phyloP scores from a whole-genome alignment of 2,888 invertebrate genomes.

The Hirudinaria manillensis region DNA sequence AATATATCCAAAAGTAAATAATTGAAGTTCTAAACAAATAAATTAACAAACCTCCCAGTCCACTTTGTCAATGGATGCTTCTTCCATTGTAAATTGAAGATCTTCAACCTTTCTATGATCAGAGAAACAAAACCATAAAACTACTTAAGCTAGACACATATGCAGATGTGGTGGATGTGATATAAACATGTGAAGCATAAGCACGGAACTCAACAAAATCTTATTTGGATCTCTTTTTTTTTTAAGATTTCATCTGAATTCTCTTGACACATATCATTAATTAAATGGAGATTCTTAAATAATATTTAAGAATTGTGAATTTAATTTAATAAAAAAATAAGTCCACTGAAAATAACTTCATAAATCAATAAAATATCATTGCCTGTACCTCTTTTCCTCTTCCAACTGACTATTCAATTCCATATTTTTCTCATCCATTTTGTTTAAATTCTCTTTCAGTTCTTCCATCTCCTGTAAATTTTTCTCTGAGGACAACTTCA shows the following conservation, averaged over 20 bases:
- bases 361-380: neutral
- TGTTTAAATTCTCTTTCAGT: constrained; percentile 49
- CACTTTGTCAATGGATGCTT: constrained; percentile 78
- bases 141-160: no score
- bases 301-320: no score
- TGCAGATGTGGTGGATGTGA: no score
- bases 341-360: no score
- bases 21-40: neutral
- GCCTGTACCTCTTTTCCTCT: constrained; percentile 51
- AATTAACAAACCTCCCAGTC: constrained; percentile 69
- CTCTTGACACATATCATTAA: no score
- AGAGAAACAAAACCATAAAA: constrained; percentile 15
- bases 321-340: no score
- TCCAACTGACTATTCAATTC: constrained; percentile 50
- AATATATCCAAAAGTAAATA: neutral
- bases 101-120: constrained; percentile 65
- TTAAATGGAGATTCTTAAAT: no score
- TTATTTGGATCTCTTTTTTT: no score
- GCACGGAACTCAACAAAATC: no score
- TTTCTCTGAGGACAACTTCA: constrained; percentile 47
- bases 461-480: constrained; percentile 59
- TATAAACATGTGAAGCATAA: no score
- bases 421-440: constrained; percentile 49
- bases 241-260: no score
- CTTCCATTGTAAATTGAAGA: constrained; percentile 81